A percentile compares a stretch with the other conserved stretches of the same genome.
Evolutionary conservation across 2,113 vertebrate genomes (phyloP).

Genomic region (Hassar affinis): DNA sequence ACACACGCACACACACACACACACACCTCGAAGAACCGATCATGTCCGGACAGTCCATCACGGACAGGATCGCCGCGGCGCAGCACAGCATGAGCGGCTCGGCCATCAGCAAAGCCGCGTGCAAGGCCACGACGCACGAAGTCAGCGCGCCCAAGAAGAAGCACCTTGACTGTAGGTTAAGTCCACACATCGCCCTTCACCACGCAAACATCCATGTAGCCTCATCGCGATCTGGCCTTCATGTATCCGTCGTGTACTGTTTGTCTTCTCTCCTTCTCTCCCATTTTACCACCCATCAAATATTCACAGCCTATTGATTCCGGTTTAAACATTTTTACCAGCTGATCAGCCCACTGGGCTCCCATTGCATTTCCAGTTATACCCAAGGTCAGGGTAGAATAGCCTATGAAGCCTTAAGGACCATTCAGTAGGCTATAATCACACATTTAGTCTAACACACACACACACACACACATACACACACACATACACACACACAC

Average conservation of each 20-base stretch:
- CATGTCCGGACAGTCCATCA: constrained; percentile 88
- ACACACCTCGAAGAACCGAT: constrained; percentile 36
- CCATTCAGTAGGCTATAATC: constrained; percentile 24
- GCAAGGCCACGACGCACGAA: constrained; percentile 88
- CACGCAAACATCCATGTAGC: constrained; percentile 24
- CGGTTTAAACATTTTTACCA: background rate
- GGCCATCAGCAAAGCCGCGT: constrained; percentile 83
- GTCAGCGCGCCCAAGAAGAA: constrained; percentile 90
- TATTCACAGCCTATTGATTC: constrained; percentile 20
- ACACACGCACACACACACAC: constrained; percentile 1
- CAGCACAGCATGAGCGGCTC: constrained; percentile 89
- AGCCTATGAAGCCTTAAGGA: constrained; percentile 7
- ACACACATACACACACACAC: constrained; percentile 12
- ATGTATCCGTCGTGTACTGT: background rate
- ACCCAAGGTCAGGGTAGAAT: constrained; percentile 49
- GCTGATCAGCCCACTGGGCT: background rate
- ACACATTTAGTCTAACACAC: constrained; percentile 13
- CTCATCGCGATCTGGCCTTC: constrained; percentile 15
- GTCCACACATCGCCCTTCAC: constrained; percentile 30
- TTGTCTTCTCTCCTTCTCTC: background rate
- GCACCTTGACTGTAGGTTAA: constrained; percentile 87
- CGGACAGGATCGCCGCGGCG: constrained; percentile 85
- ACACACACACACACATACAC: background rate
- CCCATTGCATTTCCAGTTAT: constrained; percentile 37
- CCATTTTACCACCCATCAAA: background rate